These are phyloP conservation scores for Drosophila serrata DNA, from an alignment of 1,140 invertebrate species.

Conservation along the genomic window DNA sequence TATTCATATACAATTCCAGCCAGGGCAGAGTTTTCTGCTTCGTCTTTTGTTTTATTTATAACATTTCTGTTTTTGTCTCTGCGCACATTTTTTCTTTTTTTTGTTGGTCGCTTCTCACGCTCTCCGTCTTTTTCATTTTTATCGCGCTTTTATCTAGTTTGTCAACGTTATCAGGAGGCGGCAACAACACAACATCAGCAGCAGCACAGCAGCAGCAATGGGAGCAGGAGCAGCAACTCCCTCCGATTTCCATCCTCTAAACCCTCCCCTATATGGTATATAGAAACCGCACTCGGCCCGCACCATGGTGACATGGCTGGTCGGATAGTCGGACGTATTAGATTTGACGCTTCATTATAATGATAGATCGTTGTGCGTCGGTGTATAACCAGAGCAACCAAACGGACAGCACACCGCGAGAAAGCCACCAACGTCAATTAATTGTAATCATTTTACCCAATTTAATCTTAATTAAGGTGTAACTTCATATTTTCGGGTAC, in stretches of 20 bases:
- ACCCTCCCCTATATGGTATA: constrained; percentile 1
- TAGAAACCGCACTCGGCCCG: constrained; percentile 3
- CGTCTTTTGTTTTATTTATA: constrained; percentile 75
- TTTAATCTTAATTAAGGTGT: not conserved
- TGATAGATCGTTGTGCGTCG: constrained; percentile 76
- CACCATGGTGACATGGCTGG: constrained; percentile 58
- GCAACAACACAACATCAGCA: constrained; percentile 20
- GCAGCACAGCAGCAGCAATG: constrained; percentile 4
- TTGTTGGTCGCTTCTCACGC: constrained; percentile 13
- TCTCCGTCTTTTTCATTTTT: constrained; percentile 67
- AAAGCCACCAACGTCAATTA: constrained; percentile 7
- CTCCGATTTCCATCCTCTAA: constrained; percentile 12
- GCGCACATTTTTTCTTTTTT: constrained; percentile 46
- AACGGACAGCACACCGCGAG: constrained; percentile 32
- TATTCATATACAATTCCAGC: constrained; percentile 63
- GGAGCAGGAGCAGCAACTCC: constrained; percentile 12
- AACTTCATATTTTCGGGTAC: not conserved
- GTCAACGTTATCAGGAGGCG: constrained; percentile 73
- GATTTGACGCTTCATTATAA: constrained; percentile 83
- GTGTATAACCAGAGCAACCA: constrained; percentile 47
- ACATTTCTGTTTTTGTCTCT: constrained; percentile 47
- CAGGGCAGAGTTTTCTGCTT: constrained; percentile 12
- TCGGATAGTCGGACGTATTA: constrained; percentile 70
- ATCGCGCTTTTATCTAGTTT: constrained; percentile 83
- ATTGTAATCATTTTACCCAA: not conserved